Evolutionary conservation across 2,797 vertebrate species (phyloP), one percentile per base, ranked within the genome.

Genomic region (Pagetopsis macropterus): DNA sequence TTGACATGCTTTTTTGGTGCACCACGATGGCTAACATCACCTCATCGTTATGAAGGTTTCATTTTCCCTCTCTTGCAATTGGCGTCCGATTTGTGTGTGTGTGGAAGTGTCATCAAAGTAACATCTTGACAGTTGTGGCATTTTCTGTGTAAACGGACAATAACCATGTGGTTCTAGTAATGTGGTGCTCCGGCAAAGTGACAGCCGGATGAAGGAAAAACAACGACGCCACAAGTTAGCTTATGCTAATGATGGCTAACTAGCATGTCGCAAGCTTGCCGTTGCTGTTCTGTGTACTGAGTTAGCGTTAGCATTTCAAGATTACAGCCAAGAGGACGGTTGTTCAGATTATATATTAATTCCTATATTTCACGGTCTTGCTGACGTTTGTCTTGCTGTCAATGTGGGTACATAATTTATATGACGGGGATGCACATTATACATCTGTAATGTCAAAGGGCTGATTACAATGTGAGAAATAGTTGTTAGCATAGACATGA

Each of bases 201-300:
- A 44, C 43, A 33, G 19, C 27, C 45, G 70, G 27, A 40, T 77
- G 64, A 65, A 69, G 45, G 62, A 90, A 91, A 88, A 87, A 78
- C 49, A 85, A 93, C 92, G 91, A 94, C 93, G 93, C 93, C 93
- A 94, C 90, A 94, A 91, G 86, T 91, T 86, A 84, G 90, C 84
- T 19, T 21, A 9, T 66, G 86, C 87, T 85, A 81, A 73, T 27
- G 58, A 52, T 84, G 76, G 72, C 68, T 65, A 69, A 6, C 64
- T 78, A 75, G 76, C 80, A 62, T 57, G 71, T 70, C 51, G 77
- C 74, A 65, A 66, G 64, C 60, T 69, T 17, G 19, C 17, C 67
- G 54, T 68, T 72, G 67, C 31, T 69, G 58, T 66, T 64, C 75
- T 61, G 33, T 74, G 49, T 67, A 50, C 58, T 43, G 23, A 19